Conservation (phyloP, 2,113 vertebrate species). For the Malurus alboscapulatus region DNA sequence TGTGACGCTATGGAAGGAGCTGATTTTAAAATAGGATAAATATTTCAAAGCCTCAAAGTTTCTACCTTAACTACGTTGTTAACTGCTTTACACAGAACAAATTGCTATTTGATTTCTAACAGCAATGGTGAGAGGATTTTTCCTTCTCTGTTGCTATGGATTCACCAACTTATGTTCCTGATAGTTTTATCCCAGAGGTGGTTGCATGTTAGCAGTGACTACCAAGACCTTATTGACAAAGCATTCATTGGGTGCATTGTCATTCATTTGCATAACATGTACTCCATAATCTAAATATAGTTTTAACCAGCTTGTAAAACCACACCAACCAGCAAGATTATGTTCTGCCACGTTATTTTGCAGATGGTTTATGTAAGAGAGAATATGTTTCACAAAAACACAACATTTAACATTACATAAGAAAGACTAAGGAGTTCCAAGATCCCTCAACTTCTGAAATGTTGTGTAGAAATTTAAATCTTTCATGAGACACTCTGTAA, state of each 20-base stretch:
- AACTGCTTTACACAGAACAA: not conserved
- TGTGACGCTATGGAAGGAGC: not conserved
- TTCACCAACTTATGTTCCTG: not conserved
- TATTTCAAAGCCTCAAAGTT: not conserved
- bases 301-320: not conserved
- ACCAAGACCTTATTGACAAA: not conserved
- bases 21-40: not conserved
- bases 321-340: not conserved
- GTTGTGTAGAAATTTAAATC: not conserved
- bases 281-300: not conserved
- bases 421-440: not conserved
- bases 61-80: not conserved
- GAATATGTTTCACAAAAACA: not conserved
- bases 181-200: not conserved
- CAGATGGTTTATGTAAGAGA: not conserved
- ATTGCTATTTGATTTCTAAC: not conserved
- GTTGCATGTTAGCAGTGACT: not conserved
- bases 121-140: accelerated
- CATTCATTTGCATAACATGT: not conserved
- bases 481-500: not conserved
- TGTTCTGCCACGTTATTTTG: not conserved
- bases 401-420: not conserved
- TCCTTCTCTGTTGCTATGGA: not conserved
- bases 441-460: not conserved
- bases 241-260: not conserved